Evolutionary conservation across 2,888 invertebrate genomes (phyloP), one percentile per base, ranked within the genome.

Genomic region (Branchipolynoe longqiensis): DNA sequence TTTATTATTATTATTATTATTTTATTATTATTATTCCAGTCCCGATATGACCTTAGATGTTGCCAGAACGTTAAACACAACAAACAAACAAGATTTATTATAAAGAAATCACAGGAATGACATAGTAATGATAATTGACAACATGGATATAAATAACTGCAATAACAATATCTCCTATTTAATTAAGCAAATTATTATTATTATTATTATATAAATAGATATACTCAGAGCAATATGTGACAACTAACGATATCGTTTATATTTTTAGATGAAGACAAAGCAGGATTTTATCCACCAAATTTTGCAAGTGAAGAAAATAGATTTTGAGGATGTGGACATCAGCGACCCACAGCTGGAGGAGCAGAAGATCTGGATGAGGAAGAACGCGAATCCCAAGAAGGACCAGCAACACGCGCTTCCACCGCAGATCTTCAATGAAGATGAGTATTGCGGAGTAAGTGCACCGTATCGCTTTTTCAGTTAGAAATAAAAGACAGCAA

Each of bases 261-360:
- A 73, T 8, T 83, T 95, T 86, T 93, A 99, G 98, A 97, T 99
- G 89, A 98, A 98, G 94, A 98, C 98, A 94, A 96, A 98, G 90
- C 98, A 99, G 94, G 98, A 98, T 93, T 96, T 98, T 88, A 97
- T 98, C 85, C 94, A 97, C 90, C 97, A 98, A 96, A 97, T 98
- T 92, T 94, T 99, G 91, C 97, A 98, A 92, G 97, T 98, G 90
- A 97, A 97, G 95, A 96, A 95, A 94, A 96, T 99, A 90, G 96
- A 96, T 91, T 98, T 97, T 94, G 97, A 97, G 94, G 95, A 96
- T 87, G 96, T 99, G 92, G 99, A 99, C 94, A 98, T 99, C 92
- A 97, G 98, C 82, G 98, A 98, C 94, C 98, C 98, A 33, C 97
- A 97, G 83, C 96, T 96, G 93, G 98, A 98, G 94, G 94, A 95